Percentiles rank a stretch among this genome's conserved stretches.
Conservation (phyloP, 2,888 invertebrate species). For the Phragmatobia fuliginosa region DNA sequence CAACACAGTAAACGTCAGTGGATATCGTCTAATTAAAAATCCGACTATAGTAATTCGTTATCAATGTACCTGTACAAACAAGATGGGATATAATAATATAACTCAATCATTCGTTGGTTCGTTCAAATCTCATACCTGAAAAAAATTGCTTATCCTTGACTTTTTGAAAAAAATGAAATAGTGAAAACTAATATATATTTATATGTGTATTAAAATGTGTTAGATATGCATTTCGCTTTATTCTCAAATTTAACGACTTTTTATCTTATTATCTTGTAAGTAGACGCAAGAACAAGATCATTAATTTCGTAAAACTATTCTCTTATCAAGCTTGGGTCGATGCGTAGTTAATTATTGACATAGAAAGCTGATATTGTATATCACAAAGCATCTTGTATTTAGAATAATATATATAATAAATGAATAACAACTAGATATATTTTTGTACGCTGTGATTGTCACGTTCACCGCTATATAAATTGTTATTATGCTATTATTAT, state of each 20-base stretch:
- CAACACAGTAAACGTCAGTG: no score
- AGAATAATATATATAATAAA: slow-evolving; percentile 23
- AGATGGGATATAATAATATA: slow-evolving; percentile 14
- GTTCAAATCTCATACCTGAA: slow-evolving; percentile 3
- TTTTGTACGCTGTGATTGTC: background rate
- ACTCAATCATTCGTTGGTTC: slow-evolving; percentile 5
- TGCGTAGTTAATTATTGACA: slow-evolving; percentile 41
- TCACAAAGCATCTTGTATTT: slow-evolving; percentile 41
- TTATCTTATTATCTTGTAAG: slow-evolving; percentile 3
- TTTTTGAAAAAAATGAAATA: background rate
- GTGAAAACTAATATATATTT: background rate
- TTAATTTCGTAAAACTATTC: slow-evolving; percentile 24
- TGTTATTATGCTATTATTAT: no score
- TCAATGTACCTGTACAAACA: slow-evolving; percentile 10
- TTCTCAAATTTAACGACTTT: background rate
- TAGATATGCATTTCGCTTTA: background rate
- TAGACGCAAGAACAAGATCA: slow-evolving; percentile 23
- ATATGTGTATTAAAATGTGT: background rate
- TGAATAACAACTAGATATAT: slow-evolving; percentile 3
- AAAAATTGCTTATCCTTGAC: slow-evolving; percentile 2
- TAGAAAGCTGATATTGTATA: slow-evolving; percentile 54
- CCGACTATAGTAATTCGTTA: slow-evolving; percentile 18
- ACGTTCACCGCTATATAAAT: background rate
- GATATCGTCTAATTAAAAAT: no score
- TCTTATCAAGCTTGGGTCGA: slow-evolving; percentile 32